Conservation (phyloP, 2,888 invertebrate species). For the Rotaria sp. region DNA sequence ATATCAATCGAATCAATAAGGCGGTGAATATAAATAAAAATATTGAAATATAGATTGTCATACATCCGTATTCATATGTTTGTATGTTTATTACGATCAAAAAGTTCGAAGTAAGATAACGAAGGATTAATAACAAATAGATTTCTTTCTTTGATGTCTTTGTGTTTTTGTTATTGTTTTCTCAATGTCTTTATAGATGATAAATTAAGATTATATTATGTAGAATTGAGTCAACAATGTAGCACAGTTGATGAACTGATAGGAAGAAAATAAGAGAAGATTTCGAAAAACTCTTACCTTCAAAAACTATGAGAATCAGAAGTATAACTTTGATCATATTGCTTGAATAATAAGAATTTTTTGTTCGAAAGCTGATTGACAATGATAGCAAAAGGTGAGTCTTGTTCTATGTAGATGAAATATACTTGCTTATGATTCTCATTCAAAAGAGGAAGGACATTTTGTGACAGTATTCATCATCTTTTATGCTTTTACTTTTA, state of each 20-base stretch:
- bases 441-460: not conserved
- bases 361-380: not conserved
- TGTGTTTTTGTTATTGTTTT: not conserved
- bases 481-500: constrained; percentile 19
- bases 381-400: not conserved
- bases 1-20: not conserved
- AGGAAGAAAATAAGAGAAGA: not conserved
- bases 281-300: not conserved
- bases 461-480: not conserved
- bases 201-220: not conserved
- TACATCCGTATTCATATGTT: not conserved
- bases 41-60: not conserved
- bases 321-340: not conserved
- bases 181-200: not conserved
- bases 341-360: not conserved
- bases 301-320: not conserved
- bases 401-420: not conserved
- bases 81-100: not conserved
- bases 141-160: not conserved
- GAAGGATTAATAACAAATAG: not conserved
- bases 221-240: not conserved
- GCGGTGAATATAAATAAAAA: not conserved
- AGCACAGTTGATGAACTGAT: not conserved
- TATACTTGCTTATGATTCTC: not conserved
- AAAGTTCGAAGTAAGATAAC: not conserved